These are phyloP conservation scores for Thalassaphorura encarpata DNA, from an alignment of 1,140 invertebrate species.

Conservation along the genomic window DNA sequence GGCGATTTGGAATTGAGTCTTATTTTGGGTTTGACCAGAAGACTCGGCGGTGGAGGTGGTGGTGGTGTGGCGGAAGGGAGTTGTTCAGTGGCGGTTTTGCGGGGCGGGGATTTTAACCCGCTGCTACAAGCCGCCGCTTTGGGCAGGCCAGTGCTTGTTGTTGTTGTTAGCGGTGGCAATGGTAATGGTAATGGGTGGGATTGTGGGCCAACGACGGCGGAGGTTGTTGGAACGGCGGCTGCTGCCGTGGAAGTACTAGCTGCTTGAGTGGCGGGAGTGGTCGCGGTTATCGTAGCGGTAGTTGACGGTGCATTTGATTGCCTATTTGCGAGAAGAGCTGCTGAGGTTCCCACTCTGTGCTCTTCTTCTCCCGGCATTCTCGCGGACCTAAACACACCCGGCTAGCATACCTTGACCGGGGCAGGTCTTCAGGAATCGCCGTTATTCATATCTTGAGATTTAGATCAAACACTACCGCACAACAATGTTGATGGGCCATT, in stretches of 20 bases:
- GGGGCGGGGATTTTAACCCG: too few species aligned
- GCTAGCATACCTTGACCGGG: conserved; percentile 21
- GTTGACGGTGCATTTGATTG: not conserved
- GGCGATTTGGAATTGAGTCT: too few species aligned
- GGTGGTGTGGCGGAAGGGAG: not conserved
- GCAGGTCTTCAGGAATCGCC: too few species aligned
- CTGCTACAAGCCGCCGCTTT: too few species aligned
- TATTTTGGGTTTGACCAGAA: too few species aligned
- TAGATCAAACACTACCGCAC: too few species aligned
- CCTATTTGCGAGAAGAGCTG: conserved; percentile 25
- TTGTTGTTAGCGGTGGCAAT: conserved; percentile 4
- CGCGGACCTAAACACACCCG: conserved; percentile 27
- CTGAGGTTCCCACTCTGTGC: conserved; percentile 30
- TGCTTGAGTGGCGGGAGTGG: conserved; percentile 4
- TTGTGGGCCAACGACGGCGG: not conserved
- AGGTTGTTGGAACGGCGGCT: not conserved
- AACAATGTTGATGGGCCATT: too few species aligned
- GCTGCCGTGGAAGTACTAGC: too few species aligned
- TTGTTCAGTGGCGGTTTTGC: not conserved
- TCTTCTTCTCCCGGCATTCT: conserved; percentile 34
- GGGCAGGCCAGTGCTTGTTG: too few species aligned
- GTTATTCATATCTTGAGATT: too few species aligned
- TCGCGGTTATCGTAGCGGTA: conserved; percentile 1
- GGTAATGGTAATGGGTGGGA: not conserved
- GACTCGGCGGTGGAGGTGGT: not conserved